Conservation (phyloP, 2,888 invertebrate species). For the Macrophya annulata region DNA sequence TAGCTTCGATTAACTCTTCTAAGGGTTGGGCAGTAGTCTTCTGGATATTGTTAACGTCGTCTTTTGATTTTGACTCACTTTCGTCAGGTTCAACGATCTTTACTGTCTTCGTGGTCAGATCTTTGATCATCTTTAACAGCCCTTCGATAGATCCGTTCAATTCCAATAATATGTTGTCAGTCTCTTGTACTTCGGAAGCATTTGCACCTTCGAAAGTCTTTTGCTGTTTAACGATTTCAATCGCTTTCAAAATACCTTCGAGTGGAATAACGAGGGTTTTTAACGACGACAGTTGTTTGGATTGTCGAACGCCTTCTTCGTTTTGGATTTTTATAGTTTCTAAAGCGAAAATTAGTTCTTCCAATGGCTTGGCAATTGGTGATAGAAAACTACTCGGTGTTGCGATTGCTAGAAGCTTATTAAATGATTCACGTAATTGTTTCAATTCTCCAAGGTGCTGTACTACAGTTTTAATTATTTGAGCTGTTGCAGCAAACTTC, state of each 20-base stretch:
- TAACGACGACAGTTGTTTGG: constrained; percentile 57
- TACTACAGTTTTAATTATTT: not conserved
- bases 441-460: constrained; percentile 4
- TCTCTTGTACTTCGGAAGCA: constrained; percentile 51
- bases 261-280: constrained; percentile 63
- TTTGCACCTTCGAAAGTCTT: not conserved
- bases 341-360: constrained; percentile 57
- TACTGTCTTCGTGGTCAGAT: constrained; percentile 42
- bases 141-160: constrained; percentile 38
- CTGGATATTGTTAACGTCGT: constrained; percentile 67
- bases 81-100: constrained; percentile 50
- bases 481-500: not conserved
- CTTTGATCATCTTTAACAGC: constrained; percentile 33
- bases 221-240: constrained; percentile 23
- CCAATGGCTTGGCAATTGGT: constrained; percentile 62
- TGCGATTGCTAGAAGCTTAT: not conserved
- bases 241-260: constrained; percentile 32
- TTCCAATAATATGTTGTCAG: constrained; percentile 47
- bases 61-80: constrained; percentile 54
- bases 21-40: constrained; percentile 68
- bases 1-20: constrained; percentile 70
- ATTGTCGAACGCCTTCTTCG: constrained; percentile 44
- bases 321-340: not conserved
- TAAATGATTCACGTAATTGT: constrained; percentile 3
- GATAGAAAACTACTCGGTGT: constrained; percentile 49